Percentiles rank a stretch among this genome's conserved stretches.
These are phyloP conservation scores for Julus scandinavius DNA, from an alignment of 2,888 invertebrate genomes.

Conservation along the genomic window DNA sequence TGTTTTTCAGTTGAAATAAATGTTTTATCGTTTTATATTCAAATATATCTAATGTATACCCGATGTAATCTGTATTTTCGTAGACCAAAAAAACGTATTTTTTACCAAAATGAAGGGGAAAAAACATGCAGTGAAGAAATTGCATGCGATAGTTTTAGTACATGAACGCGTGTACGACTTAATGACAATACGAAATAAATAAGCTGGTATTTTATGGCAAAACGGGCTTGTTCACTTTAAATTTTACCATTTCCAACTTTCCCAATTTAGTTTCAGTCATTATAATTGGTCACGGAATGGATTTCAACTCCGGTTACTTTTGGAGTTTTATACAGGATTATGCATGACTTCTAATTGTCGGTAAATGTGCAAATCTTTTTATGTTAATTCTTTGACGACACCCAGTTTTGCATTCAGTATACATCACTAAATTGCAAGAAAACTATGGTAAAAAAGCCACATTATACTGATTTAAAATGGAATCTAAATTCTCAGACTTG, in stretches of 20 bases:
- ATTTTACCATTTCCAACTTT: neutral
- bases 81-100: slow-evolving; percentile 39
- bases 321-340: too few relatives aligned
- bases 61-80: slow-evolving; percentile 35
- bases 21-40: slow-evolving; percentile 41
- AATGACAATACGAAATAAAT: slow-evolving; percentile 28
- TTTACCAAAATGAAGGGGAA: slow-evolving; percentile 22
- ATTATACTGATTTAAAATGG: too few relatives aligned
- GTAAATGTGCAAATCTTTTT: too few relatives aligned
- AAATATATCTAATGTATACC: slow-evolving; percentile 14
- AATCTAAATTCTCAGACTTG: too few relatives aligned
- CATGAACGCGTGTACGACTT: neutral
- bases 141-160: slow-evolving; percentile 14
- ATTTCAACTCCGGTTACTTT: too few relatives aligned
- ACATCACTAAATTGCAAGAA: too few relatives aligned
- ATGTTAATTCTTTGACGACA: too few relatives aligned
- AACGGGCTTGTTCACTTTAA: neutral
- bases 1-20: slow-evolving; percentile 24
- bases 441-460: too few relatives aligned
- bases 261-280: too few relatives aligned
- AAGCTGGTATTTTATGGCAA: slow-evolving; percentile 40
- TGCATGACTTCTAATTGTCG: too few relatives aligned
- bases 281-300: too few relatives aligned
- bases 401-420: too few relatives aligned
- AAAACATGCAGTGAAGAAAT: neutral